These are phyloP conservation scores for Eupithecia exiguata DNA, from an alignment of 2,888 invertebrate genomes.

Conservation along the genomic window DNA sequence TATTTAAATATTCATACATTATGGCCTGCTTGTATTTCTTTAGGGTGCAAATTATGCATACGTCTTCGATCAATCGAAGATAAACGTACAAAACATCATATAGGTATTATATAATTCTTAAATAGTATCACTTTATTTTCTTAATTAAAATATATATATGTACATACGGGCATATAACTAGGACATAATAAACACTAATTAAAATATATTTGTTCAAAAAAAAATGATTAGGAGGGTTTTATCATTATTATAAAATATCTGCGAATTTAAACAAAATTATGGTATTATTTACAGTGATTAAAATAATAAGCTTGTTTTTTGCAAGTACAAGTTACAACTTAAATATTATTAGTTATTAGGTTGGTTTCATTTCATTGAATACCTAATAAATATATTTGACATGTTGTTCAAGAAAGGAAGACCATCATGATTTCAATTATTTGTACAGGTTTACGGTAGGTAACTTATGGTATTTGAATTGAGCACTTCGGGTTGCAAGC, in stretches of 20 bases:
- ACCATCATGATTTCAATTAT: not conserved
- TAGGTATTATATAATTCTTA: conserved; percentile 50
- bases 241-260: not conserved
- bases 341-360: too few relatives aligned
- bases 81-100: conserved; percentile 36
- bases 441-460: conserved; percentile 60
- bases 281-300: not conserved
- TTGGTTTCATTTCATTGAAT: not conserved
- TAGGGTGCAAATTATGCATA: conserved; percentile 59
- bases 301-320: not conserved
- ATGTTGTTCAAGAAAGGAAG: not conserved
- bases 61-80: not conserved
- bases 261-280: not conserved
- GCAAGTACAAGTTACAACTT: not conserved
- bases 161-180: conserved; percentile 30
- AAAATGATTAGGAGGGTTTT: not conserved
- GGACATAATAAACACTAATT: conserved; percentile 20
- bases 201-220: conserved; percentile 29
- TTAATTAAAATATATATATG: conserved; percentile 36
- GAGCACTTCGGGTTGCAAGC: conserved; percentile 52
- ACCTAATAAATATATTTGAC: not conserved
- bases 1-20: conserved; percentile 46
- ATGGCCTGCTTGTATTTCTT: conserved; percentile 54
- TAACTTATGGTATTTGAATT: conserved; percentile 58
- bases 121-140: conserved; percentile 71